Percentiles rank a stretch among this genome's conserved stretches.
phyloP scores from a whole-genome alignment of 1,140 invertebrate genomes.

The Cotesia typhae region DNA sequence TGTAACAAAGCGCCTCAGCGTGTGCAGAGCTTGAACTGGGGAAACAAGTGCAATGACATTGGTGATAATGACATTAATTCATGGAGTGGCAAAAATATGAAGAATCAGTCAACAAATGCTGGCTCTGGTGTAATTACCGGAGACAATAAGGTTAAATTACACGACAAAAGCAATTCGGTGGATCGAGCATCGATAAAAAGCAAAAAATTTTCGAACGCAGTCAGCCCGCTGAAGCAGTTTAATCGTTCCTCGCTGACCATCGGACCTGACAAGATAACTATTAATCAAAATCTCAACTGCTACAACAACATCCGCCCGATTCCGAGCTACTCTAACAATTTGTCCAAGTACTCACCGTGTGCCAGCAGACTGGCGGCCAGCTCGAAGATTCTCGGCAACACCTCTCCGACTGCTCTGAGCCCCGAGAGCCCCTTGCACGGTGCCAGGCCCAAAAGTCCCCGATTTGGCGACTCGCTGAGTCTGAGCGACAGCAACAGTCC shows the following conservation, averaged over 20 bases:
- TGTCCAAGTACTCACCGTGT: conserved; percentile 64
- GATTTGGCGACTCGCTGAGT: conserved; percentile 13
- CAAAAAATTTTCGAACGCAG: conserved; percentile 46
- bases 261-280: conserved; percentile 54
- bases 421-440: conserved; percentile 58
- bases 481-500: conserved; percentile 5
- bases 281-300: conserved; percentile 43
- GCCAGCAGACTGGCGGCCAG: conserved; percentile 61
- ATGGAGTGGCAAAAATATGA: conserved; percentile 36
- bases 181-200: conserved; percentile 46
- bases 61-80: conserved; percentile 17
- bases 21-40: conserved; percentile 38
- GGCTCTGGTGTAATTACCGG: conserved; percentile 12
- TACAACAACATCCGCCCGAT: background rate
- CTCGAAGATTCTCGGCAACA: conserved; percentile 61
- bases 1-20: conserved; percentile 42
- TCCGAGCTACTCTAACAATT: conserved; percentile 4
- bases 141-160: conserved; percentile 32
- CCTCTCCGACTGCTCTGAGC: conserved; percentile 36
- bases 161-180: conserved; percentile 43
- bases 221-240: conserved; percentile 55
- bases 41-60: conserved; percentile 25
- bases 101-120: conserved; percentile 34
- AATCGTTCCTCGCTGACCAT: conserved; percentile 58
- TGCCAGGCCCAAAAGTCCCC: conserved; percentile 49